Evolutionary conservation across 2,113 vertebrate species (phyloP).

Genomic region (Morone saxatilis): DNA sequence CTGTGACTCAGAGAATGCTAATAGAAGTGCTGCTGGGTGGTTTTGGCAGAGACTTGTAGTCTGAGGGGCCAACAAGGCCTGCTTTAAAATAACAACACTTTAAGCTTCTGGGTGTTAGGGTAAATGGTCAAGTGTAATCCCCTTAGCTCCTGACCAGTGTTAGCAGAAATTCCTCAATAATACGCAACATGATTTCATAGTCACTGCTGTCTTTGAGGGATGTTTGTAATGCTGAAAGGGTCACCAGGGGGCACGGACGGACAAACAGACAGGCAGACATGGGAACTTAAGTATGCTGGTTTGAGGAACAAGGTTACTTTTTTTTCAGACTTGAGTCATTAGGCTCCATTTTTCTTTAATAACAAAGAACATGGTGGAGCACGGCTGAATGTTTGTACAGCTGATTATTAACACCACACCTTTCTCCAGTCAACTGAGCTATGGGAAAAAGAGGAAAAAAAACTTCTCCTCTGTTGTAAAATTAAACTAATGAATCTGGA

Average conservation of each 20-base stretch:
- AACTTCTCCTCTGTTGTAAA: conserved; percentile 17
- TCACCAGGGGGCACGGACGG: conserved; percentile 57
- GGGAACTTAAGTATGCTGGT: conserved; percentile 56
- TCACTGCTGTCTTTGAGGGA: conserved; percentile 67
- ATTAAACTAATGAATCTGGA: not conserved
- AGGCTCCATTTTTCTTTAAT: conserved; percentile 83
- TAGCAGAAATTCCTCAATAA: conserved; percentile 81
- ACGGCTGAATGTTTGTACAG: conserved; percentile 80
- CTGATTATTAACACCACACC: conserved; percentile 77
- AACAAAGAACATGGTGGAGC: conserved; percentile 73
- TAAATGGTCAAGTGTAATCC: conserved; percentile 82
- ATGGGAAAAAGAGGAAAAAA: conserved; percentile 32
- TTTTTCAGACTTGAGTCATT: conserved; percentile 78
- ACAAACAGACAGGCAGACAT: conserved; percentile 62
- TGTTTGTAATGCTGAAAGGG: conserved; percentile 67
- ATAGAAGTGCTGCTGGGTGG: conserved; percentile 53
- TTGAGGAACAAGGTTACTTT: conserved; percentile 70
- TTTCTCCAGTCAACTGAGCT: conserved; percentile 39
- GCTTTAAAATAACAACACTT: conserved; percentile 75
- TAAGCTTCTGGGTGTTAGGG: conserved; percentile 72
- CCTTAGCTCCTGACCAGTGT: conserved; percentile 75
- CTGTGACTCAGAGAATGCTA: not conserved
- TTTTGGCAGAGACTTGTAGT: conserved; percentile 37
- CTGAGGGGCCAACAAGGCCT: conserved; percentile 39
- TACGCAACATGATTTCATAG: conserved; percentile 77